Evolutionary conservation across 2,888 invertebrate species (phyloP).

Genomic region (Aradus depressus): DNA sequence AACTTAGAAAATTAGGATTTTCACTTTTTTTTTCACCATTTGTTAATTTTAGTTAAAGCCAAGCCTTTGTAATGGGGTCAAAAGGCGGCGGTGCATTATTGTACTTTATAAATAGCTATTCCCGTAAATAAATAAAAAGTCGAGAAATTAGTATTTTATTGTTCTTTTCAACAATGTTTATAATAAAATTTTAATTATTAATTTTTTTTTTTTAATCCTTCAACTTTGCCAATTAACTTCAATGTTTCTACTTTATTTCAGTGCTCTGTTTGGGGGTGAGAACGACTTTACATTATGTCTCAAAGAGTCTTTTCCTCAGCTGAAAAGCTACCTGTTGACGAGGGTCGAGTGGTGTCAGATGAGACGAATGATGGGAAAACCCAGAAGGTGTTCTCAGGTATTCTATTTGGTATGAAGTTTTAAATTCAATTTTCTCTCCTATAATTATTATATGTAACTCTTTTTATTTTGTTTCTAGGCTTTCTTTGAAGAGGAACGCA

Average conservation of each 20-base stretch:
- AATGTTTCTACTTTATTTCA: conserved; percentile 35
- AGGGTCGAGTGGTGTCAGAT: conserved; percentile 93
- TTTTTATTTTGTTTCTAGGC: conserved; percentile 63
- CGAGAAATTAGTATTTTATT: too few relatives aligned
- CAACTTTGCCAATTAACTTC: too few relatives aligned
- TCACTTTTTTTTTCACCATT: too few relatives aligned
- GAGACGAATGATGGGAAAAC: conserved; percentile 92
- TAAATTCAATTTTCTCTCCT: not conserved
- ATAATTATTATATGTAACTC: not conserved
- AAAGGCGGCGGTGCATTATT: too few relatives aligned
- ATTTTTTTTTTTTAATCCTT: too few relatives aligned
- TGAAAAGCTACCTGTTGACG: conserved; percentile 72
- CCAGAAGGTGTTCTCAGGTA: conserved; percentile 75
- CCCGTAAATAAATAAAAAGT: too few relatives aligned
- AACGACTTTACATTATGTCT: conserved; percentile 94
- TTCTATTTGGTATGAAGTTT: not conserved
- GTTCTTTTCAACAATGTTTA: too few relatives aligned
- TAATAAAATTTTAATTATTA: too few relatives aligned
- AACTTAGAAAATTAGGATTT: too few relatives aligned
- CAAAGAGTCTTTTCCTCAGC: conserved; percentile 84
- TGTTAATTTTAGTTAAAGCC: too few relatives aligned
- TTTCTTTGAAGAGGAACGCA: conserved; percentile 91
- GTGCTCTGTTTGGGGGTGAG: conserved; percentile 84
- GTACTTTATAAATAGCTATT: too few relatives aligned
- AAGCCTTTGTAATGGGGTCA: too few relatives aligned